A percentile compares a stretch with the other conserved stretches of the same genome.
phyloP scores from a whole-genome alignment of 2,888 invertebrate species.

The Yponomeuta sedellus region DNA sequence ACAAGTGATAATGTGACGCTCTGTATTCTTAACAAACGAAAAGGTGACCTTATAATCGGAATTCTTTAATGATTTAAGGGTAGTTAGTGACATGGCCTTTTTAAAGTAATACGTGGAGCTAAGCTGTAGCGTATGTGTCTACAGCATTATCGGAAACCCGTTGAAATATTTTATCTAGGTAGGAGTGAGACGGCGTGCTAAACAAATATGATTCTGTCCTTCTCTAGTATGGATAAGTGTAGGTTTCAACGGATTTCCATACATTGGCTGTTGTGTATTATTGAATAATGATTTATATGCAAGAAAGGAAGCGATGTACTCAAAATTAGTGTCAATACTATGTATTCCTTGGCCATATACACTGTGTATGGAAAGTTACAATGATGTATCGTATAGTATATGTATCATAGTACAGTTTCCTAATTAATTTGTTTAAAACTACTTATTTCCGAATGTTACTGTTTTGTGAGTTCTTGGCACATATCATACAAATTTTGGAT shows the following conservation, averaged over 20 bases:
- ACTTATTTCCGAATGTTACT: conserved; percentile 27
- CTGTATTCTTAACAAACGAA: conserved; percentile 55
- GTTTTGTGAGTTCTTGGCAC: conserved; percentile 40
- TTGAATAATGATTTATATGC: conserved; percentile 12
- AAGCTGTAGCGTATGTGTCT: conserved; percentile 39
- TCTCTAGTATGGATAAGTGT: background rate
- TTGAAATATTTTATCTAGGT: background rate
- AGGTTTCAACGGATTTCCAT: conserved; percentile 5
- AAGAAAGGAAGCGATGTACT: conserved; percentile 13
- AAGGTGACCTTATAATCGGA: conserved; percentile 71
- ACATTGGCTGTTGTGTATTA: conserved; percentile 13
- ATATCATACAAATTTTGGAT: conserved; percentile 32
- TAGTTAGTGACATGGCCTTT: conserved; percentile 72
- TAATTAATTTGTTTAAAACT: conserved; percentile 30
- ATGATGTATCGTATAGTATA: conserved; percentile 38
- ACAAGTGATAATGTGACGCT: conserved; percentile 66
- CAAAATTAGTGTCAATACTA: conserved; percentile 22
- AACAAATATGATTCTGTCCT: background rate
- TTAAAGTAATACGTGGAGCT: conserved; percentile 53
- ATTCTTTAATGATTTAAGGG: conserved; percentile 71
- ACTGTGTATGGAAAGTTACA: conserved; percentile 40
- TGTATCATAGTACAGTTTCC: conserved; percentile 42
- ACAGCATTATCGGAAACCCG: conserved; percentile 8
- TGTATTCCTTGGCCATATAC: conserved; percentile 48
- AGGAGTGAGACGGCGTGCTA: background rate